Base-by-base conservation (phyloP, 2,113 vertebrate species). In the Geococcyx californianus region DNA sequence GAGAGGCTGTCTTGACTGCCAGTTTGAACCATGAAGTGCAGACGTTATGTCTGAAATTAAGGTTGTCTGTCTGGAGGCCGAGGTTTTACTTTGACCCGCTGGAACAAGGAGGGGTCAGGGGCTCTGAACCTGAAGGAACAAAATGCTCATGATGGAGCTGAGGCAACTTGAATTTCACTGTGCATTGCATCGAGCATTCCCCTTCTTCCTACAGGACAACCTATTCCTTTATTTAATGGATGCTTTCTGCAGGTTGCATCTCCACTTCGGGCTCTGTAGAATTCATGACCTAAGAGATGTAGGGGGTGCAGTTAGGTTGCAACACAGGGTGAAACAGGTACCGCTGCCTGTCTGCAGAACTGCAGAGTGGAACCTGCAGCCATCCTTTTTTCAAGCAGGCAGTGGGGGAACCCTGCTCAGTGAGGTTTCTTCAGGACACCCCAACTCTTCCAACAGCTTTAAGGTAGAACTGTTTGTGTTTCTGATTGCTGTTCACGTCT, bases 341-440 rank as follows among this genome's bases (percentile, higher is more conserved):
- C 42, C 44, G 62, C 47, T 17, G 51, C 42, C 51, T 8, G 16
- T 26, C 24, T 7, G 42, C 78, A 68, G 69, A 24, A 1, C n/a
- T n/a, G n/a, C n/a, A n/a, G n/a, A n/a, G n/a, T n/a, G n/a, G n/a
- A n/a, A n/a, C n/a, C n/a, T n/a, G n/a, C n/a, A n/a, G n/a, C n/a
- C n/a, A n/a, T n/a, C n/a, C n/a, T n/a, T n/a, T n/a, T n/a, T n/a
- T n/a, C n/a, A n/a, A n/a, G n/a, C 29, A 12, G 55, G 55, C 6
- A 4, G 44, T 2, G 68, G 13, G 34, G 0, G 4, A 40, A 8
- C 38, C 29, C 60, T 29, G 2, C 11, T 6, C n/a, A n/a, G n/a
- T n/a, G n/a, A n/a, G n/a, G n/a, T n/a, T n/a, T n/a, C n/a, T n/a
- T n/a, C n/a, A n/a, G n/a, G n/a, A n/a, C n/a, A n/a, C n/a, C n/a